Percentiles rank a stretch among this genome's conserved stretches.
phyloP scores from a whole-genome alignment of 2,797 vertebrate genomes.

The Megalops cyprinoides region DNA sequence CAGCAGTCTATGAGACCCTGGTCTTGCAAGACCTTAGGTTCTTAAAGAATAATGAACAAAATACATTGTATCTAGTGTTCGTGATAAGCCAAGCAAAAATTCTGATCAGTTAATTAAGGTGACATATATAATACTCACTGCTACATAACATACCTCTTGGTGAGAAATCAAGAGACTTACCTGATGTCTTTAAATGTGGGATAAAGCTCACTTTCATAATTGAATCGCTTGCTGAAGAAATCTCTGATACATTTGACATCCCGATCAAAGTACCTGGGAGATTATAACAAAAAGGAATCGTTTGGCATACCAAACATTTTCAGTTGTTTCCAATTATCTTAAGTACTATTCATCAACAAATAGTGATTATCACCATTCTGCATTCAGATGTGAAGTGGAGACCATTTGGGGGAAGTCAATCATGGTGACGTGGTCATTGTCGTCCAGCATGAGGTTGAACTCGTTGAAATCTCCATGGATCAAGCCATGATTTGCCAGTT shows the following conservation, averaged over 20 bases:
- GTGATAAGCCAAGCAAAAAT: too few relatives aligned
- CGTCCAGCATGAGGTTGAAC: slow-evolving; percentile 94
- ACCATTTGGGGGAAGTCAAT: slow-evolving; percentile 99
- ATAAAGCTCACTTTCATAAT: slow-evolving; percentile 92
- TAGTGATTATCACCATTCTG: slow-evolving; percentile 82
- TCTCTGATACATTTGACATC: slow-evolving; percentile 93
- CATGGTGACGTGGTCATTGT: slow-evolving; percentile 88
- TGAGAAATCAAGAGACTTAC: slow-evolving; percentile 64
- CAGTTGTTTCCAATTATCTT: background rate
- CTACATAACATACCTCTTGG: too few relatives aligned
- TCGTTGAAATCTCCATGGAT: slow-evolving; percentile 99
- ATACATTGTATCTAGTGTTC: too few relatives aligned
- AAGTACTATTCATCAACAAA: background rate
- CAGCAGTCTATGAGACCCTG: too few relatives aligned
- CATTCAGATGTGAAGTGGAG: slow-evolving; percentile 91
- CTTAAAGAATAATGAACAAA: too few relatives aligned
- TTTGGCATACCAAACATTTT: slow-evolving; percentile 3
- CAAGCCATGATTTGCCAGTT: slow-evolving; percentile 90
- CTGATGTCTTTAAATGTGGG: slow-evolving; percentile 89
- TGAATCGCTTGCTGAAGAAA: slow-evolving; percentile 88
- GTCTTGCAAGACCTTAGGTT: too few relatives aligned
- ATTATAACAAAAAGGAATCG: slow-evolving; percentile 23
- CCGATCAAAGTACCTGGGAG: slow-evolving; percentile 93
- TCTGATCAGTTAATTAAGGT: too few relatives aligned
- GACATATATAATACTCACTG: too few relatives aligned